Evolutionary conservation across 2,888 invertebrate genomes (phyloP), one percentile per base, ranked within the genome.

Genomic region (Ophion ventricosus): DNA sequence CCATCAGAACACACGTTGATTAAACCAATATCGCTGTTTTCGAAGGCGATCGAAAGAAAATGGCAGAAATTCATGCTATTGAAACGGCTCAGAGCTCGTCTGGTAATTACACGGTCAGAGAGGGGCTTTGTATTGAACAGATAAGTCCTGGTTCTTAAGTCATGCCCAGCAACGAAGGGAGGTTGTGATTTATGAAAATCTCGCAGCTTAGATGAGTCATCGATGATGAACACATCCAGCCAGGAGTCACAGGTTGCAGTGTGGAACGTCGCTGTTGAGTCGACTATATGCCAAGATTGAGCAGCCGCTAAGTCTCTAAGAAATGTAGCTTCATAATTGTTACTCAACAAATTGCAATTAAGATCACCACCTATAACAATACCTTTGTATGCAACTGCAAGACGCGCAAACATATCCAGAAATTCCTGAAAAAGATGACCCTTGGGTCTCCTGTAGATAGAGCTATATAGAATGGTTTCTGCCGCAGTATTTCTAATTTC

Each of bases 311-410:
- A 63, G 14, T 63, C 23, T 11, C 72, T n/a, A 0, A 79, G n/a
- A 29, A 43, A 64, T 3, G 17, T 54, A 7, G 79, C 26, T 14
- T 73, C 61, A 35, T 43, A 64, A 10, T 25, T 26, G 11, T 54
- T n/a, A 1, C 23, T 14, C 0, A 14, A 2, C 0, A 72, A 4
- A 26, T 77, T 63, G 23, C 70, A 77, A 25, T 82, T 76, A 0
- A 82, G 49, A 17, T 75, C 78, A 0, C 63, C 69, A 4, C 25
- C 11, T 11, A 70, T 49, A 0, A 70, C 11, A 2, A 78, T 70
- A 14, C 75, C 69, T 5, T 54, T 35, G 29, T 70, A 56, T n/a
- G 70, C 54, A 20, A 43, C 10, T 1, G 56, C 54, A 3, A n/a
- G 17, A 10, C 11, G n/a, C 2, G 54, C 26, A 17, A 69, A 8